Evolutionary conservation across 2,113 vertebrate species (phyloP), one percentile per base, ranked within the genome.

Genomic region (human): DNA sequence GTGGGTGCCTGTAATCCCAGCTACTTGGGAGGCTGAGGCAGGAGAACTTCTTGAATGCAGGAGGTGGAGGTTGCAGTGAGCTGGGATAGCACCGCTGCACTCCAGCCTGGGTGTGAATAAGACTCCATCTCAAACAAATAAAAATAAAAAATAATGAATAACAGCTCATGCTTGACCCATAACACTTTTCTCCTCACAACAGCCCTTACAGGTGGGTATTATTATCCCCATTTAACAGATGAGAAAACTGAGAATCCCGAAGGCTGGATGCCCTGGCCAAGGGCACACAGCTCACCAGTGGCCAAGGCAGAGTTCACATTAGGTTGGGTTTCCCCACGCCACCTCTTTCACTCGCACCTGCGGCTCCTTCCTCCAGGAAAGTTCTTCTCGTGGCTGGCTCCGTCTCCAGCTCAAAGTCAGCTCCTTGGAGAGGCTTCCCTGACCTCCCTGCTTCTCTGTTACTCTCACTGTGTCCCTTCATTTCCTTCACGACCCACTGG

Each of bases 211-310:
- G 38, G 20, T 45, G 9, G 50, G 27, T 48, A n/a, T 78, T 40
- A 25, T 52, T 68, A 22, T 16, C 35, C 22, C 64, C 7, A 8
- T 32, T 64, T 66, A 25, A 93, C 14, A 48, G 45, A 17, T 27
- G 57, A 78, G 27, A 40, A 90, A 43, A 66, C 25, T 57, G 43
- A 81, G 59, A 40, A 8, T 70, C 48, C 43, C 6, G 8, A 75
- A n/a, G 13, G 25, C 38, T 66, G 14, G 18, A 0, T 6, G 57
- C 14, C 73, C 2, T 2, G 13, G 5, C 3, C 45, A 7, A 48
- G 23, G 38, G 11, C 75, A 32, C 38, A 6, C 17, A 22, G 82
- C 20, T 66, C 32, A 9, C 32, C 25, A 35, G 30, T 10, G 20
- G 18, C 75, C 59, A 6, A 40, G 55, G 66, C 32, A 14, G 20